A percentile compares a stretch with the other conserved stretches of the same genome.
These are phyloP conservation scores for Lepidochrysops patricia DNA, from an alignment of 2,888 invertebrate species.

Conservation along the genomic window DNA sequence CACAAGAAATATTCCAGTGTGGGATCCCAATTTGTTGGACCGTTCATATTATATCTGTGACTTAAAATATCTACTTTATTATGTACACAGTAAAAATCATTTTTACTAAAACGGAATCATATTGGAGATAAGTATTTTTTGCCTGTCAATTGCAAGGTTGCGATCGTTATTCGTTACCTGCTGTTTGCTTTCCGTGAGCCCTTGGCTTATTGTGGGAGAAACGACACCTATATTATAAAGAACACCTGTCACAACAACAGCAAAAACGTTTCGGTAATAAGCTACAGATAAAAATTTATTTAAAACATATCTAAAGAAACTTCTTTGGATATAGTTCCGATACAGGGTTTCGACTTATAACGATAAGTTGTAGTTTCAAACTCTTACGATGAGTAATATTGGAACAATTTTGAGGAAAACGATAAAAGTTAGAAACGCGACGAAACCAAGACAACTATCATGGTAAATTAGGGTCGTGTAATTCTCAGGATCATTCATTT, in stretches of 20 bases:
- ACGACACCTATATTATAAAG: neutral
- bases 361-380: no score
- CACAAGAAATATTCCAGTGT: slow-evolving; percentile 37
- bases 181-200: slow-evolving; percentile 3
- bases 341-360: no score
- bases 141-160: slow-evolving; percentile 9
- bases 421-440: no score
- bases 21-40: slow-evolving; percentile 26
- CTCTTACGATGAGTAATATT: no score
- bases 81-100: neutral
- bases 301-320: no score
- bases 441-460: no score
- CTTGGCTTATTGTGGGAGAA: neutral
- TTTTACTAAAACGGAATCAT: neutral
- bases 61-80: neutral
- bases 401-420: no score
- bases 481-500: neutral
- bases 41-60: slow-evolving; percentile 2
- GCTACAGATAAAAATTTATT: no score
- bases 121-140: neutral
- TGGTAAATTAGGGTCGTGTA: neutral
- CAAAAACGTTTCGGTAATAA: neutral
- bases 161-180: slow-evolving; percentile 3
- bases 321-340: no score
- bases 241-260: neutral